phyloP scores from a whole-genome alignment of 2,888 invertebrate species.

The Nephrotoma flavescens region DNA sequence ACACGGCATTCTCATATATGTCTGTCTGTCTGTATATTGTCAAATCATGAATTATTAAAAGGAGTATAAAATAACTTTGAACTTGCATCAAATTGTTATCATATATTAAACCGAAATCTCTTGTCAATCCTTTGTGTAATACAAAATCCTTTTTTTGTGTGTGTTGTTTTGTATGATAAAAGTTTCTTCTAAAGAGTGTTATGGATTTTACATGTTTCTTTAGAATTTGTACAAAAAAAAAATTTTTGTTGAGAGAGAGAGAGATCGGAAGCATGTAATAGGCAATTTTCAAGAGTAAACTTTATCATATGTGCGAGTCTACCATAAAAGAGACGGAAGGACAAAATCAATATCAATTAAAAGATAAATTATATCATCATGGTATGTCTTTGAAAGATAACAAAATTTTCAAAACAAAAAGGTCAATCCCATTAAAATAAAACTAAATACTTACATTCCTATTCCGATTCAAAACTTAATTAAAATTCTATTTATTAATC shows the following conservation, averaged over 20 bases:
- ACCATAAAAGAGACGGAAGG: background rate
- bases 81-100: background rate
- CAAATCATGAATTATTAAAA: background rate
- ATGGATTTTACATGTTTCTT: background rate
- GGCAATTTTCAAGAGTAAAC: background rate
- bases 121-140: background rate
- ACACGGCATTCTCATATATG: background rate
- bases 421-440: background rate
- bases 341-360: background rate
- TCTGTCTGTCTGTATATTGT: background rate
- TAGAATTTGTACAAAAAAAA: background rate
- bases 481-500: background rate
- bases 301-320: background rate
- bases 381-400: background rate
- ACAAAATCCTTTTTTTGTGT: background rate
- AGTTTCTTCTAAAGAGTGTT: background rate
- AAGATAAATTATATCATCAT: background rate
- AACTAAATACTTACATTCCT: background rate
- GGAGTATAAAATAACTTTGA: background rate
- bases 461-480: background rate
- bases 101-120: background rate
- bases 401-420: background rate
- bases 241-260: background rate
- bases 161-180: background rate
- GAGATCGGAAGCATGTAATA: background rate